Conservation (phyloP, 2,888 invertebrate genomes). For the Gibbula magus region DNA sequence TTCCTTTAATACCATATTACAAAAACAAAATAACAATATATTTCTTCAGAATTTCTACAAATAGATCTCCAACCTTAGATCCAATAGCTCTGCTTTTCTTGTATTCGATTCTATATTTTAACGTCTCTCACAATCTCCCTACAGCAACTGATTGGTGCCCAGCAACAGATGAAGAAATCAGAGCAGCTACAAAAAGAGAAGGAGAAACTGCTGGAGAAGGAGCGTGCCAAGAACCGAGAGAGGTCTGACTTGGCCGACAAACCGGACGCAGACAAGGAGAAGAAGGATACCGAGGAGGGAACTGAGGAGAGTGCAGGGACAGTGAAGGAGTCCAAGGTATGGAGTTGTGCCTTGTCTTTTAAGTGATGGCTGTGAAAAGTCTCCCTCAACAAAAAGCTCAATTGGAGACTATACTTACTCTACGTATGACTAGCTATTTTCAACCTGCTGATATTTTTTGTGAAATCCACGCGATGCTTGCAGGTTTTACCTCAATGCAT, state of each 20-base stretch:
- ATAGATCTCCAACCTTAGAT: too few relatives aligned
- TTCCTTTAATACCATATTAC: too few relatives aligned
- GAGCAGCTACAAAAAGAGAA: slow-evolving; percentile 41
- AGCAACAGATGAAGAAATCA: slow-evolving; percentile 39
- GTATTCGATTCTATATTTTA: background rate
- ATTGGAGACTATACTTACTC: too few relatives aligned
- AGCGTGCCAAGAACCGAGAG: background rate
- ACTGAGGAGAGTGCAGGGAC: slow-evolving; percentile 8
- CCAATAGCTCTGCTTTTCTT: background rate
- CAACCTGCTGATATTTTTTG: too few relatives aligned
- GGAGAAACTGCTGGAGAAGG: slow-evolving; percentile 16
- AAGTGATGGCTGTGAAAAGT: too few relatives aligned
- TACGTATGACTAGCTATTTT: too few relatives aligned
- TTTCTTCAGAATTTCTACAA: too few relatives aligned
- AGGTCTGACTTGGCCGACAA: background rate
- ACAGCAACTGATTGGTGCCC: slow-evolving; percentile 65
- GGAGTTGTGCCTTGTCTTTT: background rate
- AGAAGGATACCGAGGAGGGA: slow-evolving; percentile 33
- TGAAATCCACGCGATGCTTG: too few relatives aligned
- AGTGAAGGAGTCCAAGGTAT: slow-evolving; percentile 21
- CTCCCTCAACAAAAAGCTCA: too few relatives aligned
- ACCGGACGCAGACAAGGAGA: background rate
- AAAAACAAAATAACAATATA: too few relatives aligned
- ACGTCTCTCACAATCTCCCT: too few relatives aligned
- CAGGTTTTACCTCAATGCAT: too few relatives aligned